phyloP scores from a whole-genome alignment of 53 echinoderm and acorn worm genomes.

The Astropecten irregularis region DNA sequence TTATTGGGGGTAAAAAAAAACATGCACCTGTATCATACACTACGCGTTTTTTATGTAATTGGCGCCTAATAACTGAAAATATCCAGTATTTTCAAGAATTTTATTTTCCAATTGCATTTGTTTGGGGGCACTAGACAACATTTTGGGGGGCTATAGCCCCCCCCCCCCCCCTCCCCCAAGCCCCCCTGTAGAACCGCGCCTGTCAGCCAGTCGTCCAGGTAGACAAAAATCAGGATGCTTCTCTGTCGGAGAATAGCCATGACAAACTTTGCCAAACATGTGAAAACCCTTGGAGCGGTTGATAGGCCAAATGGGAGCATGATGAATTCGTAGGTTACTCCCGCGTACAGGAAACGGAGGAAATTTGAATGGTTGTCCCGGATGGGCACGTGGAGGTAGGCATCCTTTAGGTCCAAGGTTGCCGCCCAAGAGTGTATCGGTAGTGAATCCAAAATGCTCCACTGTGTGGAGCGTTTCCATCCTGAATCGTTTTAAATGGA shows the following conservation, averaged over 20 bases:
- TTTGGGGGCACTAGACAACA: too few relatives aligned
- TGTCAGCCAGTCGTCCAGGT: conserved; percentile 9
- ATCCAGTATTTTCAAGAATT: too few relatives aligned
- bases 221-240: not conserved
- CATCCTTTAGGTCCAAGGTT: conserved; percentile 4
- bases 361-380: not conserved
- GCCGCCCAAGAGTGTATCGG: not conserved
- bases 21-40: too few relatives aligned
- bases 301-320: not conserved
- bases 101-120: too few relatives aligned
- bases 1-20: too few relatives aligned
- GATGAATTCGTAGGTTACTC: not conserved
- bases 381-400: conserved; percentile 9
- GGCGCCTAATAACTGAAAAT: too few relatives aligned
- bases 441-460: not conserved
- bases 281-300: not conserved
- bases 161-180: too few relatives aligned
- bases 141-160: too few relatives aligned
- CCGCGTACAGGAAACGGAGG: not conserved
- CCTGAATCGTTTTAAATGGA: not conserved
- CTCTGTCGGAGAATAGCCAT: not conserved
- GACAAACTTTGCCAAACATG: not conserved
- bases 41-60: too few relatives aligned
- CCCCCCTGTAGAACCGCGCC: too few relatives aligned
- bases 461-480: conserved; percentile 13